Base-by-base conservation (phyloP, 2,113 vertebrate genomes). In the Corvus hawaiiensis region DNA sequence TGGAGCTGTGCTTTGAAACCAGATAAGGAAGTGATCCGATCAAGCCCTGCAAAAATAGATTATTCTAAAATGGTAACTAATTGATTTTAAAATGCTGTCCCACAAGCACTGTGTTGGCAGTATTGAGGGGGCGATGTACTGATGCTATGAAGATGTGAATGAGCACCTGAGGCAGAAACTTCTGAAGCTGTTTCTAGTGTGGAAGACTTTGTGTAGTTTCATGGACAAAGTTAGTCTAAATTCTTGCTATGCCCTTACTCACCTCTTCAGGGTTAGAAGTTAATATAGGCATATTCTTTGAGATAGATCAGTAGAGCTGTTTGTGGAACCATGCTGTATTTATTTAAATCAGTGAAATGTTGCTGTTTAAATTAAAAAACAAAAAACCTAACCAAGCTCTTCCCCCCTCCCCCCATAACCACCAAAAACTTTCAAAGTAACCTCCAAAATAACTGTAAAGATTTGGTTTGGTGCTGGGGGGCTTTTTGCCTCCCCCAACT, bases 1-100 rank as follows among this genome's bases (percentile, higher is more conserved):
- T 74, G 90, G 96, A 90, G 72, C 67, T 94, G 74, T 73, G 88
- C 87, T 85, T 62, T 95, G 92, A 95, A 90, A 94, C 92, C 51
- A 88, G 94, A 90, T 95, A 92, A 96, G 92, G 95, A 96, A 95
- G 86, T 37, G 79, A 88, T 95, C 83, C 77, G 92, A 94, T 86
- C 46, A 69, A 95, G 90, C 59, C 33, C 55, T 67, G 90, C 90
- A 90, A 90, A 95, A 96, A 93, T 95, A 96, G 85, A 88, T 86
- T 56, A 69, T 90, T 94, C 92, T 93, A 76, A 94, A 90, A 90
- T 16, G 37, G 92, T 87, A 96, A 79, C 71, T 44, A 95, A 94
- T 95, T 93, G 18, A 87, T 93, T 95, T 95, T 79, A 87, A 96
- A 94, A 91, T 73, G 49, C 95, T 88, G 59, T 94, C 79, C 92